These are phyloP conservation scores for Dysmachus trigonus DNA, from an alignment of 2,888 invertebrate species.

Conservation along the genomic window DNA sequence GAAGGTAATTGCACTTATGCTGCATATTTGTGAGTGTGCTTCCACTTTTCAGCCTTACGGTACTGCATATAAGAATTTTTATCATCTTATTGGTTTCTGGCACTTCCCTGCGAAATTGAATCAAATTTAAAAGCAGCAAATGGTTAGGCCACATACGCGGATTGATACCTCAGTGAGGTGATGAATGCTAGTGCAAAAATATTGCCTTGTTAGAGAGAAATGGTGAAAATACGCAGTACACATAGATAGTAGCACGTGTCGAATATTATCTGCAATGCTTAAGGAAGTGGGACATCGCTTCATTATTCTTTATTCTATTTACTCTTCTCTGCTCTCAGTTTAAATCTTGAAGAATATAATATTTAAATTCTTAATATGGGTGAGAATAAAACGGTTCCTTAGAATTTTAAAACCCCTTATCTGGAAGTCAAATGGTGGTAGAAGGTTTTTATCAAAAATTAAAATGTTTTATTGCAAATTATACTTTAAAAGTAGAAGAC, in stretches of 20 bases:
- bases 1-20: slow-evolving; percentile 20
- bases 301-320: background rate
- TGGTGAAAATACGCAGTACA: background rate
- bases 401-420: too few species aligned
- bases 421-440: too few species aligned
- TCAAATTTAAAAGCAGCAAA: background rate
- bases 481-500: too few species aligned
- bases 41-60: background rate
- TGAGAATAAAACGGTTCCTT: too few species aligned
- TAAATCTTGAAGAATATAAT: too few species aligned
- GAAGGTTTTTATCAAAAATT: too few species aligned
- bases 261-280: background rate
- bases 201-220: background rate
- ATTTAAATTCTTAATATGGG: too few species aligned
- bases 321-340: too few species aligned
- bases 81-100: background rate
- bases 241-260: background rate
- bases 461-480: too few species aligned
- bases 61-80: slow-evolving; percentile 30
- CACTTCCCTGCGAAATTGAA: background rate
- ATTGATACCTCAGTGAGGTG: slow-evolving; percentile 2
- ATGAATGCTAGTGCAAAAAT: background rate
- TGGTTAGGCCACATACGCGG: background rate
- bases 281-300: background rate
- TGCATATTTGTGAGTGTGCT: slow-evolving; percentile 13